phyloP scores from a whole-genome alignment of 1,140 invertebrate species.

The Penaeus japonicus region DNA sequence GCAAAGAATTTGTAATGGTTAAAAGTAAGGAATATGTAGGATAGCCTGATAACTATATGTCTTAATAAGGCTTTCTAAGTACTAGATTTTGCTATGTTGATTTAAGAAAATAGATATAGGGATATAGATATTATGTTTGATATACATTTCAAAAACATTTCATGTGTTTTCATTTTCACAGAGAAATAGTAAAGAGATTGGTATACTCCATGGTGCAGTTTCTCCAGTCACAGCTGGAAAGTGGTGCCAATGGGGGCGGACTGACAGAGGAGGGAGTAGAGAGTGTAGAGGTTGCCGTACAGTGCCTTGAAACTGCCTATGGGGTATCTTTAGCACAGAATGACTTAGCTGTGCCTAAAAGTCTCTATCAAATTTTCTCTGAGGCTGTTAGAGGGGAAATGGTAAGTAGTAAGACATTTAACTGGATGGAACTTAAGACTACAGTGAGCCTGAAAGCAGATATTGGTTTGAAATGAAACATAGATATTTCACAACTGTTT shows the following conservation, averaged over 20 bases:
- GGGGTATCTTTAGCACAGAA: conserved; percentile 66
- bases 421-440: no score
- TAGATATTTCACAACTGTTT: neutral
- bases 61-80: no score
- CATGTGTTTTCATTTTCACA: neutral
- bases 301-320: conserved; percentile 86
- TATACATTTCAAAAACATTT: neutral
- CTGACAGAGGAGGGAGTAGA: conserved; percentile 65
- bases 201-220: conserved; percentile 46
- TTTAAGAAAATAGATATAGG: neutral
- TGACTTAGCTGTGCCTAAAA: conserved; percentile 56
- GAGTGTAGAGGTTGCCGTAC: conserved; percentile 83
- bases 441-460: neutral
- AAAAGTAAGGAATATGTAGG: no score
- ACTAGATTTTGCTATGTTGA: neutral
- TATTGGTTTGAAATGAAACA: no score
- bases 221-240: conserved; percentile 45
- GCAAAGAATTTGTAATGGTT: no score
- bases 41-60: no score
- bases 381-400: conserved; percentile 50
- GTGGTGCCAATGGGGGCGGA: neutral
- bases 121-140: no score
- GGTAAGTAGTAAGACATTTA: no score
- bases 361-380: conserved; percentile 61
- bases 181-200: conserved; percentile 37